Conservation (phyloP, 2,797 vertebrate genomes). For the Etheostoma nigrum region DNA sequence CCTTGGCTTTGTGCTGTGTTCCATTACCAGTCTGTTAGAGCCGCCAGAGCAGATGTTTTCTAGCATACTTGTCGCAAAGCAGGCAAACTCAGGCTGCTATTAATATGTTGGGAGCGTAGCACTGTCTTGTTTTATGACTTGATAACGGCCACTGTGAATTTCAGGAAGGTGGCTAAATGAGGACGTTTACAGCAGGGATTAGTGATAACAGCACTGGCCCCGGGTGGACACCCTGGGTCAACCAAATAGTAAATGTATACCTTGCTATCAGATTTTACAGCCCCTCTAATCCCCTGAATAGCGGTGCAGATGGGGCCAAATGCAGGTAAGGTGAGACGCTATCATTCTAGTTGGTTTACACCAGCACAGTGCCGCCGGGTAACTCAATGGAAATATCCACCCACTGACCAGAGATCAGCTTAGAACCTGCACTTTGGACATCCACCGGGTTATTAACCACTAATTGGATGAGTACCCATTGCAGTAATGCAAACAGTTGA, state of each 20-base stretch:
- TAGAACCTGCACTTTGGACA: conserved; percentile 31
- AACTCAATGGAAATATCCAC: conserved; percentile 40
- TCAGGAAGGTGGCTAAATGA: conserved; percentile 67
- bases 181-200: conserved; percentile 68
- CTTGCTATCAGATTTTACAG: conserved; percentile 70
- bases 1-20: conserved; percentile 51
- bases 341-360: conserved; percentile 57
- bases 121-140: conserved; percentile 68
- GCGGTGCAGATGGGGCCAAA: conserved; percentile 65
- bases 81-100: conserved; percentile 51
- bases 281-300: conserved; percentile 63
- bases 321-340: conserved; percentile 62
- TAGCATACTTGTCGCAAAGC: conserved; percentile 35
- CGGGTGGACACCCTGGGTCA: conserved; percentile 38
- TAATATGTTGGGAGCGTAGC: conserved; percentile 34
- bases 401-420: conserved; percentile 46
- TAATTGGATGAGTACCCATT: conserved; percentile 20
- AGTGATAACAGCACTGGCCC: conserved; percentile 52
- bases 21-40: conserved; percentile 59
- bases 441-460: conserved; percentile 19
- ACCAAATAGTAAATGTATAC: conserved; percentile 69
- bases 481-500: conserved; percentile 17
- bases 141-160: conserved; percentile 67
- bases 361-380: conserved; percentile 15
- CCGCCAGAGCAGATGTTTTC: conserved; percentile 70